A percentile compares a stretch with the other conserved stretches of the same genome.
phyloP scores from a whole-genome alignment of 2,888 invertebrate species.

The Volucella inflata region DNA sequence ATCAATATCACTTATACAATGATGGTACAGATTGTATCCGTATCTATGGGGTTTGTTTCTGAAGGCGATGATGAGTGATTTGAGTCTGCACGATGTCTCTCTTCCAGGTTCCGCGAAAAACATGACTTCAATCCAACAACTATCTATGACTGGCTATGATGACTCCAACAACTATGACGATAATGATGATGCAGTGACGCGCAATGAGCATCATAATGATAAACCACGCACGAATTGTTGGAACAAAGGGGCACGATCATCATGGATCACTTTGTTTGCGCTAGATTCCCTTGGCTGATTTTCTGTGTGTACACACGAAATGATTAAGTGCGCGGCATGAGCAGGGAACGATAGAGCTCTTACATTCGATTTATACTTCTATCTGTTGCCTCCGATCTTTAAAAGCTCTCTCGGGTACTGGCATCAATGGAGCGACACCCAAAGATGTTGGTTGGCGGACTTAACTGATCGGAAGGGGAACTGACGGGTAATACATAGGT shows the following conservation, averaged over 20 bases:
- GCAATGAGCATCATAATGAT: slow-evolving; percentile 69
- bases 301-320: slow-evolving; percentile 57
- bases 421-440: slow-evolving; percentile 33
- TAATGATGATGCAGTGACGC: slow-evolving; percentile 64
- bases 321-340: slow-evolving; percentile 41
- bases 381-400: slow-evolving; percentile 57
- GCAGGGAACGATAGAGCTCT: slow-evolving; percentile 30
- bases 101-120: slow-evolving; percentile 13
- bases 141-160: background rate
- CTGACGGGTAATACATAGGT: slow-evolving; percentile 6
- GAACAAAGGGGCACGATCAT: slow-evolving; percentile 72
- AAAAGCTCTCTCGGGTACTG: slow-evolving; percentile 33
- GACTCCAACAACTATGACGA: slow-evolving; percentile 30
- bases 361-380: slow-evolving; percentile 50
- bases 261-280: slow-evolving; percentile 73
- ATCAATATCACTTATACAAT: slow-evolving; percentile 50
- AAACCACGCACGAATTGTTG: slow-evolving; percentile 69
- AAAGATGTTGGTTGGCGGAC: slow-evolving; percentile 7
- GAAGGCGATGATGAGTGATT: slow-evolving; percentile 35
- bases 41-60: slow-evolving; percentile 24
- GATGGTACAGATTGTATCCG: background rate
- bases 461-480: background rate
- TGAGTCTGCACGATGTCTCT: slow-evolving; percentile 49
- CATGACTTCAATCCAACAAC: too few species aligned
- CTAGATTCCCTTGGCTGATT: slow-evolving; percentile 55